Evolutionary conservation across 2,888 invertebrate genomes (phyloP).

Genomic region (Drosophila nr. fundita): DNA sequence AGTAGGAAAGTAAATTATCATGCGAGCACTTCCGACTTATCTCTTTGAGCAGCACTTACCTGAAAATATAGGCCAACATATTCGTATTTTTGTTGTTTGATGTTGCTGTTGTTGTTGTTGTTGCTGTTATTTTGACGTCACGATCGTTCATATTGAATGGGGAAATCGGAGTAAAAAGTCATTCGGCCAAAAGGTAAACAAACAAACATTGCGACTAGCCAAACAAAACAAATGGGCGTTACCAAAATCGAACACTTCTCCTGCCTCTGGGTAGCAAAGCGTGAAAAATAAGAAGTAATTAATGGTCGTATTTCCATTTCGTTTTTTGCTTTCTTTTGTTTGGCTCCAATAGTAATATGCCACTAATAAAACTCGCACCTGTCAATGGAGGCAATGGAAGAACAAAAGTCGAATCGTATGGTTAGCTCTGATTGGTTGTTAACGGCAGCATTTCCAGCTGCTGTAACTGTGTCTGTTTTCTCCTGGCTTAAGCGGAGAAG

Average conservation of each 20-base stretch:
- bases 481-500: conserved; percentile 43
- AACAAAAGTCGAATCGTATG: conserved; percentile 42
- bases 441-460: conserved; percentile 54
- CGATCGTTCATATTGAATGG: conserved; percentile 44
- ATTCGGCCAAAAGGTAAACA: conserved; percentile 66
- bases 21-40: conserved; percentile 12
- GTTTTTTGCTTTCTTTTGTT: conserved; percentile 71
- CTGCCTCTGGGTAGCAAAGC: conserved; percentile 37
- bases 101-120: conserved; percentile 15
- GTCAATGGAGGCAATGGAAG: conserved; percentile 58
- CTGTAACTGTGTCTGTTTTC: conserved; percentile 41
- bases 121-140: conserved; percentile 27
- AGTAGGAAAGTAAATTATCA: not conserved
- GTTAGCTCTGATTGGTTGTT: conserved; percentile 57
- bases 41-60: conserved; percentile 21
- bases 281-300: conserved; percentile 65
- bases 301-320: conserved; percentile 74
- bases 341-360: conserved; percentile 46
- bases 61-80: conserved; percentile 34
- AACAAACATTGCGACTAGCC: conserved; percentile 62
- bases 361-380: conserved; percentile 71
- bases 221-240: conserved; percentile 80
- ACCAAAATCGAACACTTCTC: conserved; percentile 57
- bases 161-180: conserved; percentile 17
- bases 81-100: conserved; percentile 10